These are phyloP conservation scores for Anoplolepis gracilipes DNA, from an alignment of 1,140 invertebrate species.

Conservation along the genomic window DNA sequence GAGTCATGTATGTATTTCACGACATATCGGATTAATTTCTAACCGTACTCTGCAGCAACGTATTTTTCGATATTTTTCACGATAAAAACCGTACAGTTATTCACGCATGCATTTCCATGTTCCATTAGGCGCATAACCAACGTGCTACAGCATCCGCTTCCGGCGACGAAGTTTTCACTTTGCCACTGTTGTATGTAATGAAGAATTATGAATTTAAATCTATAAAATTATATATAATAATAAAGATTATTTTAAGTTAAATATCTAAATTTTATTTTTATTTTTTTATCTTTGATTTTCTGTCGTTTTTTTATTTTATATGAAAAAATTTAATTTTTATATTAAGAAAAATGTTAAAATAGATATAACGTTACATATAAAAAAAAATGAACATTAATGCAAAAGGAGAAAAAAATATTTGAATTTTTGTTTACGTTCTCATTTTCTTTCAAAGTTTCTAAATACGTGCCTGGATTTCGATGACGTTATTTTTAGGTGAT, in stretches of 20 bases:
- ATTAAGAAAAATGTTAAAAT: background rate
- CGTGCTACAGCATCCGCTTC: slow-evolving; percentile 22
- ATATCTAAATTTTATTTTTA: background rate
- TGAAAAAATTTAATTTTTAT: slow-evolving; percentile 4
- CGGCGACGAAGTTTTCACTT: slow-evolving; percentile 5
- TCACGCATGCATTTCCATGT: slow-evolving; percentile 51
- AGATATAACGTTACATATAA: background rate
- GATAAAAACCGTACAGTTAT: slow-evolving; percentile 45
- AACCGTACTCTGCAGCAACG: slow-evolving; percentile 15
- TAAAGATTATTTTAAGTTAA: slow-evolving; percentile 8
- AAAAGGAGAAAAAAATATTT: background rate
- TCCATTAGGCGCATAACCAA: slow-evolving; percentile 46
- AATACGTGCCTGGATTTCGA: slow-evolving; percentile 32
- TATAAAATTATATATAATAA: background rate
- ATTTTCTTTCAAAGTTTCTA: background rate
- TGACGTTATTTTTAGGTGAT: slow-evolving; percentile 46
- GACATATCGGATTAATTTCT: slow-evolving; percentile 53
- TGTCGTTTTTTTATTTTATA: background rate
- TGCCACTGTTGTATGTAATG: background rate
- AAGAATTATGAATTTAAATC: slow-evolving; percentile 35
- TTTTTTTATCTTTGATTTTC: background rate
- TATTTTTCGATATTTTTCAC: slow-evolving; percentile 56
- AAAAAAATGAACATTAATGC: background rate
- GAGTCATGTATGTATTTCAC: slow-evolving; percentile 42
- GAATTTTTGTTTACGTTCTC: background rate